A percentile compares a stretch with the other conserved stretches of the same genome.
Evolutionary conservation across 2,113 vertebrate genomes (phyloP).

Genomic region (Cololabis saira): DNA sequence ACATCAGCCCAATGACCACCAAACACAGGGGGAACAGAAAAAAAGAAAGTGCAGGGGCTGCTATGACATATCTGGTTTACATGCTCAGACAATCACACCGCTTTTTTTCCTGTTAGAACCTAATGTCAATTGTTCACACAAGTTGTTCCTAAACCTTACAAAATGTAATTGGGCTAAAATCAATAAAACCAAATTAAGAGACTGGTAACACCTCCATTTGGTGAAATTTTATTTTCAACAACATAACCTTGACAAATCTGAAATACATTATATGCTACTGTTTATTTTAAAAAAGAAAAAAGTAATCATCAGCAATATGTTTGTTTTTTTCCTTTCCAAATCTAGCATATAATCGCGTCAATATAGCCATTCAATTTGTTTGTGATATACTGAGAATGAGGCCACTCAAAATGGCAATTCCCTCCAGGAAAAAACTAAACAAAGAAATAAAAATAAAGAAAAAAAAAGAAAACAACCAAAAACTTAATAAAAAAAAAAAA

Average conservation of each 20-base stretch:
- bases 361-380: conserved; percentile 86
- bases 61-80: too few species aligned
- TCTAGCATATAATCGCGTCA: conserved; percentile 85
- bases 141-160: too few species aligned
- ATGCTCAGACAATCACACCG: too few species aligned
- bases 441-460: too few species aligned
- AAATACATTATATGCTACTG: conserved; percentile 86
- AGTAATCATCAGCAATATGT: conserved; percentile 82
- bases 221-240: conserved; percentile 85
- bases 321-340: conserved; percentile 71
- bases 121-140: too few species aligned
- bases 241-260: conserved; percentile 83
- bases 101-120: too few species aligned
- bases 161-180: not conserved
- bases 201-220: conserved; percentile 65
- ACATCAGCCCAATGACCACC: not conserved
- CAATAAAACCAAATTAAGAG: conserved; percentile 11
- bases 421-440: conserved; percentile 17
- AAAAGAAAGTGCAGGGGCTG: too few species aligned
- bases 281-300: conserved; percentile 78
- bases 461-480: conserved; percentile 9
- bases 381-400: conserved; percentile 89
- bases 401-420: conserved; percentile 74
- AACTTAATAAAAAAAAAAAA: conserved; percentile 34
- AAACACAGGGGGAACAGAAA: too few species aligned